Evolutionary conservation across 1,140 invertebrate species (phyloP).

Genomic region (Neotoxoptera formosana): DNA sequence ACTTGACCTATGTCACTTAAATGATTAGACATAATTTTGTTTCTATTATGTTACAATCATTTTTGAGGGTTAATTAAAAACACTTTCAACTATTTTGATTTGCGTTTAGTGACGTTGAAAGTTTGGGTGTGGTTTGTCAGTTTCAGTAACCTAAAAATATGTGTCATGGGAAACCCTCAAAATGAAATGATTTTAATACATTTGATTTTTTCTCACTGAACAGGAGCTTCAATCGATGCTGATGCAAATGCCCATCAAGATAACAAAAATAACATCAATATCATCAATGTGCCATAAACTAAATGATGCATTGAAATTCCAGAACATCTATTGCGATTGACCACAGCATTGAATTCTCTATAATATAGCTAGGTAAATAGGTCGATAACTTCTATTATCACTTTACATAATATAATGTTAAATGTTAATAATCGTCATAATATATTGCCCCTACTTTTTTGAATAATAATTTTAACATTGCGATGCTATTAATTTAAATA

Average conservation of each 20-base stretch:
- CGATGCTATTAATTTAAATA: background rate
- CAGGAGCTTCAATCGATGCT: conserved; percentile 42
- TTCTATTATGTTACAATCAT: background rate
- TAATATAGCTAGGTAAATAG: background rate
- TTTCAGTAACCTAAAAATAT: background rate
- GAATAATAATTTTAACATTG: background rate
- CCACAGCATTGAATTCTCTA: background rate
- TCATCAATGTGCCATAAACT: conserved; percentile 29
- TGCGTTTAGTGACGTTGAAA: background rate
- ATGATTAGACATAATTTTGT: background rate
- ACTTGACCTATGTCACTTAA: too few relatives aligned
- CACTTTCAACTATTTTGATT: background rate
- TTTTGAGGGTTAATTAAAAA: background rate
- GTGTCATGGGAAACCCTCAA: background rate
- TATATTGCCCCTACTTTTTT: background rate
- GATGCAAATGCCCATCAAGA: conserved; percentile 45
- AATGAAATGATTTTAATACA: background rate
- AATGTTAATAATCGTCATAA: background rate
- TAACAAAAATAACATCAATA: conserved; percentile 44
- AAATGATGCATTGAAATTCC: background rate
- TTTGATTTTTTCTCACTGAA: background rate
- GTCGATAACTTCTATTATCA: background rate
- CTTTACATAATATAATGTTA: background rate
- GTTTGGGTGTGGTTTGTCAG: background rate
- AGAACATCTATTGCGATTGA: background rate